These are phyloP conservation scores for Seriola aureovittata DNA, from an alignment of 2,113 vertebrate genomes.

Conservation along the genomic window DNA sequence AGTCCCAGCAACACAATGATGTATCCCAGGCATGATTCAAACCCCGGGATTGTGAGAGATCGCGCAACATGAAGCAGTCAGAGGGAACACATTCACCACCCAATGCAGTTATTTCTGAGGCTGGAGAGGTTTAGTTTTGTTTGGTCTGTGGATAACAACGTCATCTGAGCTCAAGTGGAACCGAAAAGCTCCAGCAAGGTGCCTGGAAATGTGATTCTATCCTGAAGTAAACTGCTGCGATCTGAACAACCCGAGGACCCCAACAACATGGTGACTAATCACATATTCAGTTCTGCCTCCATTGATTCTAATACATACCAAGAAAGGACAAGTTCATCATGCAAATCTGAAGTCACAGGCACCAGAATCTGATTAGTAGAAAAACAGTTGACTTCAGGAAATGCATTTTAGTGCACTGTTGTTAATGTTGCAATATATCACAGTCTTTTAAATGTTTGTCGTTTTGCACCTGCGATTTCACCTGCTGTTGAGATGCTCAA, in stretches of 20 bases:
- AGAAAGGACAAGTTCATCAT: background rate
- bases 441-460: no score
- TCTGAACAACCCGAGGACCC: background rate
- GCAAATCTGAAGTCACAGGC: background rate
- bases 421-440: background rate
- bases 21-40: background rate
- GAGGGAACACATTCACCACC: slow-evolving; percentile 8
- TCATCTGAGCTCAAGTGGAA: slow-evolving; percentile 1
- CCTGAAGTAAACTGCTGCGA: slow-evolving; percentile 11
- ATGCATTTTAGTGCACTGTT: background rate
- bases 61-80: background rate
- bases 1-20: background rate
- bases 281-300: background rate
- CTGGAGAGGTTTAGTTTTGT: background rate
- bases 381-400: background rate
- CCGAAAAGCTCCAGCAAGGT: background rate
- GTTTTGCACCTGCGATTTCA: background rate
- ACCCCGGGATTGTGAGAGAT: background rate
- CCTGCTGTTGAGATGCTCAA: background rate
- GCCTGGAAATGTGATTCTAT: background rate
- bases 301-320: background rate
- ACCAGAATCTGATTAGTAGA: background rate
- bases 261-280: no score
- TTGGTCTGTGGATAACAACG: slow-evolving; percentile 9
- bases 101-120: slow-evolving; percentile 2